Evolutionary conservation across 2,797 vertebrate species (phyloP).

Genomic region (Chaetodon trifasciatus): DNA sequence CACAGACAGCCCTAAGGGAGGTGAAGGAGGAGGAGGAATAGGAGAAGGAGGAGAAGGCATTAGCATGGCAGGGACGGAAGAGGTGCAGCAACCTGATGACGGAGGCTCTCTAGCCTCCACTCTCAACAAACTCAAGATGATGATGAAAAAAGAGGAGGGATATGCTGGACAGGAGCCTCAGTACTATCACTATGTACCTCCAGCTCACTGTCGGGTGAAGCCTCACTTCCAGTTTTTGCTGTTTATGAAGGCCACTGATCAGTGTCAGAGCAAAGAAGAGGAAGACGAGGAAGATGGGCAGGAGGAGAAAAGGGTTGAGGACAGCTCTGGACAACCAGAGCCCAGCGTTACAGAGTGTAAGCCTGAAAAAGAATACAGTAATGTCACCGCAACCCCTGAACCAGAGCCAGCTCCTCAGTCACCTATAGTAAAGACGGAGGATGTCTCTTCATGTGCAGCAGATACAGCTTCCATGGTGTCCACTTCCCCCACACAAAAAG

Average conservation of each 20-base stretch:
- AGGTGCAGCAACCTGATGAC: constrained; percentile 79
- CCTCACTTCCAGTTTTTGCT: constrained; percentile 98
- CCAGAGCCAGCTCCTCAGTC: constrained; percentile 67
- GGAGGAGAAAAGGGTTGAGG: constrained; percentile 60
- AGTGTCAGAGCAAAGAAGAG: constrained; percentile 80
- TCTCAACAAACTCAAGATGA: constrained; percentile 95
- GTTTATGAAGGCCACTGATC: constrained; percentile 97
- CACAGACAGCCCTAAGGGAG: constrained; percentile 77
- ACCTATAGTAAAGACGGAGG: constrained; percentile 77
- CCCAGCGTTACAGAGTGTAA: constrained; percentile 53
- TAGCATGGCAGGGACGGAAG: constrained; percentile 49
- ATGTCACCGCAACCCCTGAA: constrained; percentile 37
- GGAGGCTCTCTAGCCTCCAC: constrained; percentile 91
- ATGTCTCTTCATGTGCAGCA: constrained; percentile 55
- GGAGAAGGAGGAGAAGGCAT: constrained; percentile 48
- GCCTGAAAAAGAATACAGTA: constrained; percentile 62
- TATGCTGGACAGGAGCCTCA: constrained; percentile 90
- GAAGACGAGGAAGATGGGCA: constrained; percentile 71
- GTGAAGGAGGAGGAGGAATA: constrained; percentile 51
- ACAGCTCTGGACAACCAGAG: constrained; percentile 54
- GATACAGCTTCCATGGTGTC: constrained; percentile 40
- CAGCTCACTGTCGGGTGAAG: constrained; percentile 97
- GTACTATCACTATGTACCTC: constrained; percentile 98
- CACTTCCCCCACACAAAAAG: constrained; percentile 61
- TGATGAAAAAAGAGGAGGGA: constrained; percentile 96